phyloP scores from a whole-genome alignment of 2,888 invertebrate species.

The Flexamia atlantica region DNA sequence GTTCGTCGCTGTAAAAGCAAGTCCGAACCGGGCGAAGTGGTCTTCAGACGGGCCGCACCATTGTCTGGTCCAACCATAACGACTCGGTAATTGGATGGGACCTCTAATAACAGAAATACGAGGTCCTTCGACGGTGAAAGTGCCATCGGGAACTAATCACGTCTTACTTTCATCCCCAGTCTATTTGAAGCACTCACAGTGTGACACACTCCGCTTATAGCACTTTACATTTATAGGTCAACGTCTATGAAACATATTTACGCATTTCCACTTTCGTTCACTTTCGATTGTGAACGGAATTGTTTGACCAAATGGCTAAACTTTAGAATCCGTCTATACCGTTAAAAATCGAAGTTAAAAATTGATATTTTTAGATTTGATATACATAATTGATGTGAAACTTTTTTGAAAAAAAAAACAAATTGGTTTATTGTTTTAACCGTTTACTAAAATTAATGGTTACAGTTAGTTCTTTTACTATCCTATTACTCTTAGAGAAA shows the following conservation, averaged over 20 bases:
- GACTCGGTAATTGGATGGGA: constrained; percentile 24
- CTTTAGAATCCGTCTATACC: too few relatives aligned
- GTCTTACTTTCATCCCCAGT: constrained; percentile 9
- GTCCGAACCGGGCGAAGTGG: neutral
- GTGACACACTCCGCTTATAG: constrained; percentile 30
- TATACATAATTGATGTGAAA: too few relatives aligned
- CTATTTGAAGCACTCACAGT: constrained; percentile 23
- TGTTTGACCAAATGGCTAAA: too few relatives aligned
- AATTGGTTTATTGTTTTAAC: too few relatives aligned
- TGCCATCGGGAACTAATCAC: constrained; percentile 13
- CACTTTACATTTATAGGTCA: constrained; percentile 7
- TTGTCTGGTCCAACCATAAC: neutral
- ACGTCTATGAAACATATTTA: neutral
- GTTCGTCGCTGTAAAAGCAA: neutral
- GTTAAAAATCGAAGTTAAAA: too few relatives aligned
- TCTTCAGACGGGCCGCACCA: neutral
- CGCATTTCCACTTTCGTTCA: constrained; percentile 10
- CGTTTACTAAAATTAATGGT: too few relatives aligned
- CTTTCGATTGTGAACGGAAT: neutral
- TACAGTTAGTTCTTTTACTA: too few relatives aligned
- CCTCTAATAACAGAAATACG: constrained; percentile 33
- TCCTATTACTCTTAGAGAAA: too few relatives aligned
- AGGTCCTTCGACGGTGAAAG: neutral
- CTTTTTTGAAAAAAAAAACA: too few relatives aligned
- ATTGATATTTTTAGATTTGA: too few relatives aligned